A percentile compares a stretch with the other conserved stretches of the same genome.
Conservation (phyloP, 2,888 invertebrate genomes). For the Crematogaster levior region DNA sequence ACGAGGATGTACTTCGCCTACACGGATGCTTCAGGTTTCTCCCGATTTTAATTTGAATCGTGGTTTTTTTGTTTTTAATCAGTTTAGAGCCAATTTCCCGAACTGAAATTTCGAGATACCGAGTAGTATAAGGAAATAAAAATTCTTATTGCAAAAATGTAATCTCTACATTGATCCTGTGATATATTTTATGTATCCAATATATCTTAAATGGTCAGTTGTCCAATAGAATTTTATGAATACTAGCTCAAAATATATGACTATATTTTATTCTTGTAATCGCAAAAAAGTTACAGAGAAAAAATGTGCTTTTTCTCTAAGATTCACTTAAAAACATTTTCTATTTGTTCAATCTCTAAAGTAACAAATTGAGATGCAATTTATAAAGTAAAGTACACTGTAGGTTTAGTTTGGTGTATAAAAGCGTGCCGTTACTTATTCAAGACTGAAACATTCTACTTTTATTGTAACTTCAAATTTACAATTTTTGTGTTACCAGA, state of each 20-base stretch:
- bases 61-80: background rate
- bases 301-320: background rate
- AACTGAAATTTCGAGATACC: background rate
- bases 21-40: background rate
- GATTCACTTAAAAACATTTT: background rate
- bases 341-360: background rate
- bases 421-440: conserved; percentile 9
- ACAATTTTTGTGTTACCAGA: background rate
- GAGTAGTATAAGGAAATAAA: background rate
- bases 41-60: background rate
- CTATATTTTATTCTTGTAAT: background rate
- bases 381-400: background rate
- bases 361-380: background rate
- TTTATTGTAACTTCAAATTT: conserved; percentile 13
- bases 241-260: background rate
- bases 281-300: background rate
- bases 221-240: background rate
- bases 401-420: conserved; percentile 5
- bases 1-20: conserved; percentile 6
- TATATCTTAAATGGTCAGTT: background rate
- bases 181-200: background rate
- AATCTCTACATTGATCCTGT: background rate
- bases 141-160: background rate
- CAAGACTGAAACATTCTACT: background rate
- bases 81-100: background rate